These are phyloP conservation scores for Taphrorychus bicolor DNA, from an alignment of 2,888 invertebrate species.

Conservation along the genomic window DNA sequence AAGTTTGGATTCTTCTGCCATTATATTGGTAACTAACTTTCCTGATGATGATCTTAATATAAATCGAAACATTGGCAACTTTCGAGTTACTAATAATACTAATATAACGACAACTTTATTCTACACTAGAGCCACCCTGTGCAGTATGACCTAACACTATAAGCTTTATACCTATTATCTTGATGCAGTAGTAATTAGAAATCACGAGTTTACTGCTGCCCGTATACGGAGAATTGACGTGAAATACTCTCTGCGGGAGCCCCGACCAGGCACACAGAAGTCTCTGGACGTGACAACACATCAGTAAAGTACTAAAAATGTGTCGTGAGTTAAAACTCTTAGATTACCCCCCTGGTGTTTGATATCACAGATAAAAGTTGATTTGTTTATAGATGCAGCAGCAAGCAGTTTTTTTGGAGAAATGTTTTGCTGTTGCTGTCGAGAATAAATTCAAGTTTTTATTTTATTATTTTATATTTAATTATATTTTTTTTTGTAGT, in stretches of 20 bases:
- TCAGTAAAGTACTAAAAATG: conserved; percentile 55
- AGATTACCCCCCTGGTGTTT: too few relatives aligned
- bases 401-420: too few relatives aligned
- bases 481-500: too few relatives aligned
- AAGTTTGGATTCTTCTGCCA: too few relatives aligned
- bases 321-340: conserved; percentile 2
- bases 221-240: conserved; percentile 20
- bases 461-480: too few relatives aligned
- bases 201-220: conserved; percentile 29
- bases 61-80: too few relatives aligned
- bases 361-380: too few relatives aligned
- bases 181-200: conserved; percentile 28
- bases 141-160: conserved; percentile 8
- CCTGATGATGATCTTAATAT: too few relatives aligned
- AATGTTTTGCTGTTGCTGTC: too few relatives aligned
- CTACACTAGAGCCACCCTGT: conserved; percentile 11
- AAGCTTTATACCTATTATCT: conserved; percentile 27
- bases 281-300: conserved; percentile 57
- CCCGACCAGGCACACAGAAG: conserved; percentile 55
- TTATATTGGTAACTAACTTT: too few relatives aligned
- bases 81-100: not conserved
- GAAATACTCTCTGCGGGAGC: conserved; percentile 27
- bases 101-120: not conserved
- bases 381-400: too few relatives aligned
- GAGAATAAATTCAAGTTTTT: too few relatives aligned